Evolutionary conservation across 2,888 invertebrate species (phyloP), one percentile per base, ranked within the genome.

Genomic region (Phengaris alcon): DNA sequence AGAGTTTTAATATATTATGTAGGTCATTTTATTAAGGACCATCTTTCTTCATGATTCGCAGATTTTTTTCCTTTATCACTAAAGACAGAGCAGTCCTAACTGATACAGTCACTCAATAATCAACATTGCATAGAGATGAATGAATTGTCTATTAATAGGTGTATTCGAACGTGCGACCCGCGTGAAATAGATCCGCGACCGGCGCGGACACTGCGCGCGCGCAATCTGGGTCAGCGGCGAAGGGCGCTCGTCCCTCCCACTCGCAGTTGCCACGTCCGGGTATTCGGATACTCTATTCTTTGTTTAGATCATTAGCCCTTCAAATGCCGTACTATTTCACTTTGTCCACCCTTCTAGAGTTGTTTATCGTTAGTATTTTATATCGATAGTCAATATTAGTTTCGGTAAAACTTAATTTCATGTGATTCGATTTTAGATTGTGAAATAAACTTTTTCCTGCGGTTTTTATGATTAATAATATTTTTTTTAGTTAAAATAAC

Each of bases 301-400:
- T 64, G 35, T 35, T 64, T 12, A 15, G 15, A 59, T 59, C 59
- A 59, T 64, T 64, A 64, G 64, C 64, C 64, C 64, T 64, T 64
- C 64, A 35, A 64, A 64, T 35, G 86, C 89, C 88, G 88, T 89
- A 82, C 84, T 88, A 12, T 10, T 64, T 35, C 22, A 44, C 35
- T 35, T 35, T 35, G 35, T 35, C 35, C 35, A 35, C 35, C 35
- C 35, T 35, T 35, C 10, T 35, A 9, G 10, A 6, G 22, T 64
- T 35, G 22, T 64, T 22, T 64, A 64, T 57, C 57, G 15, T 9
- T 57, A 57, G 57, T 57, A 57, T n/a, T 57, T 57, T 57, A 35
- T 57, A 57, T 57, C 57, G 57, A 57, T 57, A 13, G 35, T 35
- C 4, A 35, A 35, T 35, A 35, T 35, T 51, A 57, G 57, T 15